Evolutionary conservation across 1,140 invertebrate genomes (phyloP).

Genomic region (Scaptomyza graminum): DNA sequence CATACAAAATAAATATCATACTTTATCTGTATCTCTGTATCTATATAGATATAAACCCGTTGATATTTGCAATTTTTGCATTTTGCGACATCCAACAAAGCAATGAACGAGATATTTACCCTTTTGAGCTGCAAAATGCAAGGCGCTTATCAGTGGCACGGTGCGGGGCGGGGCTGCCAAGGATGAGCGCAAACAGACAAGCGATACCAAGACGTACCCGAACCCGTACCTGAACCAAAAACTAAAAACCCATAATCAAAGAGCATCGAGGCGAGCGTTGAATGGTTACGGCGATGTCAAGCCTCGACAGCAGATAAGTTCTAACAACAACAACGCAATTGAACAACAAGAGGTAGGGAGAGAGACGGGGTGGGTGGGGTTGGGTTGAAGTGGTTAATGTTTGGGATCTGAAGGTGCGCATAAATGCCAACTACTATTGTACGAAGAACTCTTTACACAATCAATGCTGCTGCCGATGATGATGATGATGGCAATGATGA

Average conservation of each 20-base stretch:
- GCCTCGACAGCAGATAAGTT: neutral
- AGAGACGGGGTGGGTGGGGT: neutral
- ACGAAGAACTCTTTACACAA: conserved; percentile 46
- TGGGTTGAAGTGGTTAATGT: too few relatives aligned
- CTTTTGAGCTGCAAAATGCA: conserved; percentile 29
- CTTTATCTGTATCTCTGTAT: neutral
- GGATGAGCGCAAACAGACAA: conserved; percentile 13
- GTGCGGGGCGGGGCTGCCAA: too few relatives aligned
- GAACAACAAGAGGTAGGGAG: neutral
- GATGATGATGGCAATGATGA: conserved; percentile 40
- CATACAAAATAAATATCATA: neutral
- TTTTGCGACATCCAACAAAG: conserved; percentile 15
- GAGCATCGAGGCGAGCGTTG: neutral
- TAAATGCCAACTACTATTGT: conserved; percentile 60
- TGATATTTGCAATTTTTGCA: neutral
- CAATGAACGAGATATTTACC: conserved; percentile 42
- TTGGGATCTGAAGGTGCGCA: conserved; percentile 10
- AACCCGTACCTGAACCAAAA: neutral
- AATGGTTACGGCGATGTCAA: conserved; percentile 1
- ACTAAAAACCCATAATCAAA: neutral
- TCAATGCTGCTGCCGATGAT: conserved; percentile 33
- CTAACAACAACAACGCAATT: neutral
- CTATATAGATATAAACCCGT: neutral
- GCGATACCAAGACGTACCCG: neutral
- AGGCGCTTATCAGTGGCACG: conserved; percentile 31